These are phyloP conservation scores for Indicator maculatus DNA, from an alignment of 2,113 vertebrate genomes.

Conservation along the genomic window DNA sequence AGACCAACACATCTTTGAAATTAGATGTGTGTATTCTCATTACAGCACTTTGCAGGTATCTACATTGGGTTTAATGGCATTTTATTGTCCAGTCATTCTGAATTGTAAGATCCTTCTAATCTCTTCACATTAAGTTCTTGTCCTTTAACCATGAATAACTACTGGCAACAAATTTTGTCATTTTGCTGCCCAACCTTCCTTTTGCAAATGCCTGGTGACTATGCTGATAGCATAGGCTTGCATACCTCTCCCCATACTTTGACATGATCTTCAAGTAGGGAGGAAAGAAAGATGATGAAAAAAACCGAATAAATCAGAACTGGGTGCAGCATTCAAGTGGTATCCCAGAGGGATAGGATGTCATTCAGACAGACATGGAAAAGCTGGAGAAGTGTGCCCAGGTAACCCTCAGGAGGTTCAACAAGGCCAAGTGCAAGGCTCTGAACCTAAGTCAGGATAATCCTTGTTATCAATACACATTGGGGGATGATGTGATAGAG, in stretches of 20 bases:
- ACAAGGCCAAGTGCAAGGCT: no score
- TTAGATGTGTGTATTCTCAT: conserved; percentile 26
- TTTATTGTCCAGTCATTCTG: background rate
- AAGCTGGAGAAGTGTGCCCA: no score
- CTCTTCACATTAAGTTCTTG: background rate
- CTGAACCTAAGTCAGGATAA: no score
- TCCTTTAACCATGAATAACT: background rate
- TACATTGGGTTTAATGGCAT: background rate
- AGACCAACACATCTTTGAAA: background rate
- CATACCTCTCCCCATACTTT: background rate
- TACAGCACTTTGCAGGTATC: conserved; percentile 2
- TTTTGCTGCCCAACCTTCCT: background rate
- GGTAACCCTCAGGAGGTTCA: no score
- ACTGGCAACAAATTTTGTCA: background rate
- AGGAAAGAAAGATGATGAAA: background rate
- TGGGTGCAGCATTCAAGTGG: background rate
- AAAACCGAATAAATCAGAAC: background rate
- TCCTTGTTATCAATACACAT: no score
- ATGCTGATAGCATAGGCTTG: background rate
- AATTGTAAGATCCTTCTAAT: conserved; percentile 14
- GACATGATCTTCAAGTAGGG: background rate
- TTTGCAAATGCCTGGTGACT: background rate
- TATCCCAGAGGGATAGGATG: no score
- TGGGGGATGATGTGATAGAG: no score
- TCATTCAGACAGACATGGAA: no score